Evolutionary conservation across 1,140 invertebrate genomes (phyloP).

Genomic region (Drosophila mayri): DNA sequence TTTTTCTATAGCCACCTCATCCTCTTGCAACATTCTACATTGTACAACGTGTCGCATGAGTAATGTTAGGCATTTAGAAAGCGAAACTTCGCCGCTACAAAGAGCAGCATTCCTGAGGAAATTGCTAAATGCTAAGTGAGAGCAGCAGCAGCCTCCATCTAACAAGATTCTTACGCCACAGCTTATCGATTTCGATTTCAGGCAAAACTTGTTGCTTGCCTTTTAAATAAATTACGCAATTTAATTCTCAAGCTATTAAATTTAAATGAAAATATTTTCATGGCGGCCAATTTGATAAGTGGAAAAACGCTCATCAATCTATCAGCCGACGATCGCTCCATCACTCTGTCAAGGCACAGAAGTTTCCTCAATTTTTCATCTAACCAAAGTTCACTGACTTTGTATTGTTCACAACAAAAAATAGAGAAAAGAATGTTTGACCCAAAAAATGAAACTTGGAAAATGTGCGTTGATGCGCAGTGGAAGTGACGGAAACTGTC

Average conservation of each 20-base stretch:
- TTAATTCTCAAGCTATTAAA: slow-evolving; percentile 60
- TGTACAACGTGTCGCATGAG: slow-evolving; percentile 36
- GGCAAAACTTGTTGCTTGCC: slow-evolving; percentile 44
- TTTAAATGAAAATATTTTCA: slow-evolving; percentile 51
- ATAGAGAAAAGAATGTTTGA: slow-evolving; percentile 51
- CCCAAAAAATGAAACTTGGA: slow-evolving; percentile 64
- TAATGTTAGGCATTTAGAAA: slow-evolving; percentile 45
- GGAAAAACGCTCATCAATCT: slow-evolving; percentile 33
- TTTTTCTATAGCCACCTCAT: background rate
- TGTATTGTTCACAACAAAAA: slow-evolving; percentile 8
- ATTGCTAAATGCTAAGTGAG: slow-evolving; percentile 34
- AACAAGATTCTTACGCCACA: slow-evolving; percentile 35
- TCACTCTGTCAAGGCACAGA: slow-evolving; percentile 27
- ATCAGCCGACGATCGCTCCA: slow-evolving; percentile 18
- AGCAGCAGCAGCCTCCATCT: slow-evolving; percentile 5
- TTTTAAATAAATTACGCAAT: slow-evolving; percentile 58
- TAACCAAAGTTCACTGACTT: slow-evolving; percentile 67
- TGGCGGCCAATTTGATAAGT: slow-evolving; percentile 44
- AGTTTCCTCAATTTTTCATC: slow-evolving; percentile 46
- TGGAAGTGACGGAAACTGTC: slow-evolving; percentile 60
- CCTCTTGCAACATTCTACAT: slow-evolving; percentile 24
- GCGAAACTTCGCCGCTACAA: slow-evolving; percentile 36
- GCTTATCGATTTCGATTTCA: slow-evolving; percentile 56
- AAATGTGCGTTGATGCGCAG: slow-evolving; percentile 48
- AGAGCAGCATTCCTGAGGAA: slow-evolving; percentile 31